Base-by-base conservation (phyloP, 2,888 invertebrate species). In the Hermaeophaga mercurialis region DNA sequence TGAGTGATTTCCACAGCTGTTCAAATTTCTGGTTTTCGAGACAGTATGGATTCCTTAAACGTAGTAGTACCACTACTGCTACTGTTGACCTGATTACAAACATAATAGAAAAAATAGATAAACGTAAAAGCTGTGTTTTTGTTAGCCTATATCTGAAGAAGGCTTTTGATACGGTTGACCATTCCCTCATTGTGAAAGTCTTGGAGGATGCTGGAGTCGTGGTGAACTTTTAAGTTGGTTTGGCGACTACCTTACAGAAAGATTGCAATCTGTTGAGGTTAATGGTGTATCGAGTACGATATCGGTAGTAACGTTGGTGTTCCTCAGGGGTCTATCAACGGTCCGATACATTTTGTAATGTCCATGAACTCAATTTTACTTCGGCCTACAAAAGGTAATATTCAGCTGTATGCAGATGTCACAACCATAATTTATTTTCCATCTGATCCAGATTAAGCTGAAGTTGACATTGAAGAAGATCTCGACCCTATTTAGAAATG, bases 301-400 rank as follows among this genome's bases (percentile, higher is more conserved):
- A 12, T 18, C 6, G 11, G n/a, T 39, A 19, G 9, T 39, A 18
- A 2, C 1, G 22, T 24, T 45, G 45, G 45, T n/a, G 31, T 45
- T 3, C 45, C 45, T 2, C 31, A 45, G n/a, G 45, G 45, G 1
- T 45, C 45, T 6, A 12, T 45, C n/a, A 5, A 28, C 26, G 45
- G 45, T 14, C 45, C 45, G 3, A 28, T n/a, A n/a, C 28, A 9
- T 3, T 28, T 28, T 9, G 9, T 28, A 8, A 28, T 28, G 7
- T 9, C 7, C 9, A 8, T 28, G 2, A 28, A 28, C 28, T 28
- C 28, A 7, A 28, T 28, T 28, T 28, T n/a, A 7, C 7, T 2
- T 2, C 8, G 7, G n/a, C 28, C 28, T 9, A 3, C n/a, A 2
- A 28, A 7, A 28, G 28, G 28, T 6, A 2, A 28, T 9, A 4